These are phyloP conservation scores for Volucella inflata DNA, from an alignment of 2,888 invertebrate species.

Conservation along the genomic window DNA sequence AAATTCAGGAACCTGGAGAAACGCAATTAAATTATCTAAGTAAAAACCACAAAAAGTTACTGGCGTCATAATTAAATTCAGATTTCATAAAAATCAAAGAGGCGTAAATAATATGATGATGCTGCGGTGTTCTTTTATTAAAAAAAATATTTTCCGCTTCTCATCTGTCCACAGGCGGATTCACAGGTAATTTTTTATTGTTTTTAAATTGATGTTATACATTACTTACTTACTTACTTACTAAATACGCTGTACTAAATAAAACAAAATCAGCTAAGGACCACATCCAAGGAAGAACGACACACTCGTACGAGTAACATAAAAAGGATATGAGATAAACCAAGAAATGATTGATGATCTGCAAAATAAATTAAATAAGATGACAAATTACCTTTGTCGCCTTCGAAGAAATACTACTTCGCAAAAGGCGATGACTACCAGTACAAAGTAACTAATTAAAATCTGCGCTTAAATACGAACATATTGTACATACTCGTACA, in stretches of 20 bases:
- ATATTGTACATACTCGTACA: not conserved
- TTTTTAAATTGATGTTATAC: not conserved
- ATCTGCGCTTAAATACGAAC: constrained; percentile 37
- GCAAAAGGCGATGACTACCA: constrained; percentile 30
- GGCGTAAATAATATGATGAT: constrained; percentile 71
- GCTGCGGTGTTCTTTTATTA: constrained; percentile 21
- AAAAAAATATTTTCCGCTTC: constrained; percentile 27
- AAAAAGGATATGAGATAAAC: not conserved
- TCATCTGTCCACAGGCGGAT: constrained; percentile 1
- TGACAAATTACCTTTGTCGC: constrained; percentile 71
- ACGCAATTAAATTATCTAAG: constrained; percentile 71
- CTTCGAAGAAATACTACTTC: constrained; percentile 14
- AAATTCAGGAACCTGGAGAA: constrained; percentile 54
- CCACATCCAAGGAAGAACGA: constrained; percentile 3
- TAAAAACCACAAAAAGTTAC: constrained; percentile 62
- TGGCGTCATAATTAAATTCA: constrained; percentile 74
- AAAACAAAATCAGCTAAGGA: too few species aligned
- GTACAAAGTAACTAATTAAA: constrained; percentile 73
- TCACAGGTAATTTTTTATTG: too few species aligned
- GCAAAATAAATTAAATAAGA: constrained; percentile 73
- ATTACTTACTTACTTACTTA: constrained; percentile 5
- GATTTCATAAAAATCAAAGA: constrained; percentile 75
- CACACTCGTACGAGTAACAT: constrained; percentile 11
- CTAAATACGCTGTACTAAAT: too few species aligned
- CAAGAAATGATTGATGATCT: constrained; percentile 65